Percentiles rank a stretch among this genome's conserved stretches.
These are phyloP conservation scores for Oreortyx pictus DNA, from an alignment of 2,797 vertebrate species.

Conservation along the genomic window DNA sequence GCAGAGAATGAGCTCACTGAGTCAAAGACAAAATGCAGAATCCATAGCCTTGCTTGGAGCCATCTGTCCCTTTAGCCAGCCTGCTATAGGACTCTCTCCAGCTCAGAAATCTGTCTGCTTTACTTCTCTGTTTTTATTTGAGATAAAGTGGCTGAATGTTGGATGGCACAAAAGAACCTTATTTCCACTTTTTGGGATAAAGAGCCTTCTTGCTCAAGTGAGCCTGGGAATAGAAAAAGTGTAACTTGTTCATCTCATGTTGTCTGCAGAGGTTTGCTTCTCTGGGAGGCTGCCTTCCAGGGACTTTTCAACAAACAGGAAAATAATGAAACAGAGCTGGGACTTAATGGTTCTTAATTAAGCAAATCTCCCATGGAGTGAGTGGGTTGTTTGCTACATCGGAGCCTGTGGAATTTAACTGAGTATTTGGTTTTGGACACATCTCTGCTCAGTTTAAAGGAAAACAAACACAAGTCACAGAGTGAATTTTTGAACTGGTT, in stretches of 20 bases:
- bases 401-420: background rate
- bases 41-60: background rate
- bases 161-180: background rate
- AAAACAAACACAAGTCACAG: background rate
- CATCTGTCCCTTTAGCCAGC: conserved; percentile 6
- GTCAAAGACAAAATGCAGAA: conserved; percentile 8
- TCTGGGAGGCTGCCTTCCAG: background rate
- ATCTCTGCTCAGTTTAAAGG: background rate
- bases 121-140: background rate
- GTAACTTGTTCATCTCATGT: background rate
- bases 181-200: background rate
- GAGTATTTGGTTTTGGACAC: background rate
- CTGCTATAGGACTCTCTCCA: background rate
- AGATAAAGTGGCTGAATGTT: background rate
- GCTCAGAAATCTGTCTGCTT: background rate
- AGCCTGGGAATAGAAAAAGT: background rate
- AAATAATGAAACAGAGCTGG: background rate
- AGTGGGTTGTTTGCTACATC: conserved; percentile 20
- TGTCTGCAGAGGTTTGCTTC: background rate
- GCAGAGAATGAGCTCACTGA: background rate
- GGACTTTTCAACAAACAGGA: conserved; percentile 11
- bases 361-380: conserved; percentile 26
- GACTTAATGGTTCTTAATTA: conserved; percentile 25
- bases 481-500: background rate
- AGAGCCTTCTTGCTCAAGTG: background rate